Evolutionary conservation across 2,113 vertebrate genomes (phyloP).

Genomic region (Chlamydotis undulata): DNA sequence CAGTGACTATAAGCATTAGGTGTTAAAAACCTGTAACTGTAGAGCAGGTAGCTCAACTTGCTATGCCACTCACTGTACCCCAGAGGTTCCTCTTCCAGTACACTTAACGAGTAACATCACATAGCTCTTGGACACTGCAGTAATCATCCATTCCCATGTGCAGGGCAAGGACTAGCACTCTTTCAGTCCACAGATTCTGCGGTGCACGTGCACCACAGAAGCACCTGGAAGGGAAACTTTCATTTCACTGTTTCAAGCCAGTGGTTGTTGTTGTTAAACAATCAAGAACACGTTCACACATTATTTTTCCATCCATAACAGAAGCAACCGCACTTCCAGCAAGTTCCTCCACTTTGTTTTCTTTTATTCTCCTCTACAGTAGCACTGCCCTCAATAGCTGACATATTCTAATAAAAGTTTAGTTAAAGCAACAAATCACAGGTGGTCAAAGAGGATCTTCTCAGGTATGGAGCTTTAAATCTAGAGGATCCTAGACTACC

Average conservation of each 20-base stretch:
- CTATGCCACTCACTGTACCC: not conserved
- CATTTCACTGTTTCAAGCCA: not conserved
- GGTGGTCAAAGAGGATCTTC: not conserved
- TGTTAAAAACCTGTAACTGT: not conserved
- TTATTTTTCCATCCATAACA: not conserved
- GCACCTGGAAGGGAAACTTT: conserved; percentile 43
- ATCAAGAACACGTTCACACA: conserved; percentile 14
- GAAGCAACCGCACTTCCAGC: not conserved
- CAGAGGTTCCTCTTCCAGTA: not conserved
- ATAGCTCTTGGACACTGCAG: conserved; percentile 32
- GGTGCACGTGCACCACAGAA: not conserved
- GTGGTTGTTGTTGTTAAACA: conserved; percentile 6
- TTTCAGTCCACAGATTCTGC: not conserved
- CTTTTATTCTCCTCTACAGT: not conserved
- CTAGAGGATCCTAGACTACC: not conserved
- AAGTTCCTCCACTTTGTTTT: not conserved
- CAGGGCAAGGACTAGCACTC: not conserved
- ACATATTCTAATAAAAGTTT: not conserved
- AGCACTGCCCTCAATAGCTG: not conserved
- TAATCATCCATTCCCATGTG: conserved; percentile 26
- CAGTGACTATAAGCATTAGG: not conserved
- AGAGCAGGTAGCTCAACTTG: conserved; percentile 5
- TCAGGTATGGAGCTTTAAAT: not conserved
- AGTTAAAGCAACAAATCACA: not conserved
- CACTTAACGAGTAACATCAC: not conserved